Percentiles rank a stretch among this genome's conserved stretches.
Conservation (phyloP, 2,888 invertebrate species). For the Odontothrips loti region DNA sequence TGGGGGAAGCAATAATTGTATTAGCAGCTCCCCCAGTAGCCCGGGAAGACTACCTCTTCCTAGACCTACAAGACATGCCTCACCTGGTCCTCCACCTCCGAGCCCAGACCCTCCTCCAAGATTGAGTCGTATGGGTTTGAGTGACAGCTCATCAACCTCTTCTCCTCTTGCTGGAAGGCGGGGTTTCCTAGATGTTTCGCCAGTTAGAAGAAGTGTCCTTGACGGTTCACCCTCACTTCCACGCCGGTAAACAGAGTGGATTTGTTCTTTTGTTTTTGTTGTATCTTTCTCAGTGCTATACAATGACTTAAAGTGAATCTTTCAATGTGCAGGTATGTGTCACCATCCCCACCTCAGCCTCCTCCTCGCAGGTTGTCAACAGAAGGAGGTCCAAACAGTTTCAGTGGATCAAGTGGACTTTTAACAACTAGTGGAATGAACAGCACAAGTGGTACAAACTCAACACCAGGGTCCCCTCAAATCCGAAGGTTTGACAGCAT, state of each 20-base stretch:
- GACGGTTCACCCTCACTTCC: constrained; percentile 53
- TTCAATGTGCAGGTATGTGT: constrained; percentile 51
- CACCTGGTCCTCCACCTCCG: constrained; percentile 40
- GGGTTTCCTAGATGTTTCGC: constrained; percentile 54
- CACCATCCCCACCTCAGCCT: constrained; percentile 58
- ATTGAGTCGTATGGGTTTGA: constrained; percentile 43
- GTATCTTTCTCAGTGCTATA: neutral
- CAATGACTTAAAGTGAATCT: neutral
- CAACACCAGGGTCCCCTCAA: constrained; percentile 66
- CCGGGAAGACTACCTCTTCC: constrained; percentile 43
- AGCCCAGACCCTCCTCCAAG: constrained; percentile 60
- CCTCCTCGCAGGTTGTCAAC: constrained; percentile 58
- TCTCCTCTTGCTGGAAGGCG: constrained; percentile 52
- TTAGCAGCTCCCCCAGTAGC: constrained; percentile 33
- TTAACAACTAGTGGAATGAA: neutral
- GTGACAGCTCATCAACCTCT: constrained; percentile 44
- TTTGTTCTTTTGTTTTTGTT: neutral
- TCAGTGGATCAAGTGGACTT: neutral
- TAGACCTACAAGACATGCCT: constrained; percentile 42
- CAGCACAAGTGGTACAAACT: constrained; percentile 52
- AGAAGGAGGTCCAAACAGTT: neutral
- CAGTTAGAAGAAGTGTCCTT: constrained; percentile 36
- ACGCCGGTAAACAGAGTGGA: constrained; percentile 48
- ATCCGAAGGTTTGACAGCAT: constrained; percentile 48
- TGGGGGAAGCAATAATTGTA: constrained; percentile 44